These are phyloP conservation scores for Herminia tarsipennalis DNA, from an alignment of 2,888 invertebrate species.

Conservation along the genomic window DNA sequence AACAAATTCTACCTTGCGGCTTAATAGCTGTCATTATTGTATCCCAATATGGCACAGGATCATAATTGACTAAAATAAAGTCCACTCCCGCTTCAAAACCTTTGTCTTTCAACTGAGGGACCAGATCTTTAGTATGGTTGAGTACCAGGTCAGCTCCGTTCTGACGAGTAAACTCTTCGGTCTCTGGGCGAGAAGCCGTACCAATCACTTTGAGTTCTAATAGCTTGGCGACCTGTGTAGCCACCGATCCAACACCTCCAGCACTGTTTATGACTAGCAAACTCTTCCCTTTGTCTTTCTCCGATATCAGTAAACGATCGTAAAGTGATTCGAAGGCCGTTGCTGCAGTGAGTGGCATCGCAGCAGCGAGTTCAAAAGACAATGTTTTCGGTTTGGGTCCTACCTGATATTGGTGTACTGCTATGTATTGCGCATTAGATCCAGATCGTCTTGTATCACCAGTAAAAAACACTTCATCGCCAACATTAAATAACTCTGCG, in stretches of 20 bases:
- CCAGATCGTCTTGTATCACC: conserved; percentile 67
- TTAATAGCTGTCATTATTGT: conserved; percentile 68
- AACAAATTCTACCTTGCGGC: conserved; percentile 74
- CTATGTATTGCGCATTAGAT: conserved; percentile 72
- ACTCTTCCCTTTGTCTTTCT: conserved; percentile 69
- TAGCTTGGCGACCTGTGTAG: conserved; percentile 69
- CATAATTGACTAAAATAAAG: conserved; percentile 72
- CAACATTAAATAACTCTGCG: conserved; percentile 58
- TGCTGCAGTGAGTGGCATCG: conserved; percentile 71
- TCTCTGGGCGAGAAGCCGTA: conserved; percentile 72
- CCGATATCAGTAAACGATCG: conserved; percentile 66
- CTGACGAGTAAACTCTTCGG: conserved; percentile 55
- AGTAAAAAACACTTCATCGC: conserved; percentile 75
- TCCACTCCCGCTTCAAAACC: conserved; percentile 68
- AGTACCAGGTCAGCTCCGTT: conserved; percentile 70
- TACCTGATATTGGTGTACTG: conserved; percentile 65
- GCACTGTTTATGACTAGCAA: conserved; percentile 74
- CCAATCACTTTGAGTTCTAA: conserved; percentile 74
- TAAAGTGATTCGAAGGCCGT: conserved; percentile 73
- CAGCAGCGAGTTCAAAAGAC: conserved; percentile 75
- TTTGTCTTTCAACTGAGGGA: conserved; percentile 62
- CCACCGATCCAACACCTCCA: conserved; percentile 76
- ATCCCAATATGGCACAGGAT: conserved; percentile 77
- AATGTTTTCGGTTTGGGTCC: conserved; percentile 69
- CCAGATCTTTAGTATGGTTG: conserved; percentile 65